Conservation (phyloP, 2,888 invertebrate species). For the Mythimna vitellina region DNA sequence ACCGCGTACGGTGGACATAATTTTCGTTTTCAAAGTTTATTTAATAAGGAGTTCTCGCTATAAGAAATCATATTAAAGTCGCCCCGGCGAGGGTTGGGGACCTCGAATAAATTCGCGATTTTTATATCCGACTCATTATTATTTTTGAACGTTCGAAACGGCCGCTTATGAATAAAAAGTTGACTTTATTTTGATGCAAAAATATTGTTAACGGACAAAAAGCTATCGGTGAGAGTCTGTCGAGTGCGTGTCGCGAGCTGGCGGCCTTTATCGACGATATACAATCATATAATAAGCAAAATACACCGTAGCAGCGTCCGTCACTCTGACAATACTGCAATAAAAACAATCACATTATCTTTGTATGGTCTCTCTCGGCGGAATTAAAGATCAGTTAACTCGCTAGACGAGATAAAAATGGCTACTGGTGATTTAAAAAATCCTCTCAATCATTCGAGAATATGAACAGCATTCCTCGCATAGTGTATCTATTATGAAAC, state of each 20-base stretch:
- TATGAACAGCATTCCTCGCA: slow-evolving; percentile 78
- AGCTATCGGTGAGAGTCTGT: slow-evolving; percentile 69
- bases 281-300: slow-evolving; percentile 72
- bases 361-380: slow-evolving; percentile 45
- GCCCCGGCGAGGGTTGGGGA: slow-evolving; percentile 69
- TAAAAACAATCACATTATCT: slow-evolving; percentile 68
- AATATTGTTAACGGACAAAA: slow-evolving; percentile 83
- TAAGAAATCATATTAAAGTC: slow-evolving; percentile 87
- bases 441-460: slow-evolving; percentile 62
- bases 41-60: slow-evolving; percentile 86
- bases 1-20: slow-evolving; percentile 82
- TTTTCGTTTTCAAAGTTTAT: slow-evolving; percentile 88
- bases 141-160: slow-evolving; percentile 84
- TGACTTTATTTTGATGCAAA: slow-evolving; percentile 87
- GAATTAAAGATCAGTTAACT: slow-evolving; percentile 66
- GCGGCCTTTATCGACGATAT: slow-evolving; percentile 67
- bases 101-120: slow-evolving; percentile 87
- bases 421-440: slow-evolving; percentile 69
- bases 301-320: slow-evolving; percentile 61
- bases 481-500: slow-evolving; percentile 80
- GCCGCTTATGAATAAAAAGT: slow-evolving; percentile 87
- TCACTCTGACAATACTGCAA: slow-evolving; percentile 62
- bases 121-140: slow-evolving; percentile 89
- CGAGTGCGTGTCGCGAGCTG: slow-evolving; percentile 58
- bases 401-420: slow-evolving; percentile 59